Evolutionary conservation across 2,888 invertebrate species (phyloP), one percentile per base, ranked within the genome.

Genomic region (Palloptera scutellata): DNA sequence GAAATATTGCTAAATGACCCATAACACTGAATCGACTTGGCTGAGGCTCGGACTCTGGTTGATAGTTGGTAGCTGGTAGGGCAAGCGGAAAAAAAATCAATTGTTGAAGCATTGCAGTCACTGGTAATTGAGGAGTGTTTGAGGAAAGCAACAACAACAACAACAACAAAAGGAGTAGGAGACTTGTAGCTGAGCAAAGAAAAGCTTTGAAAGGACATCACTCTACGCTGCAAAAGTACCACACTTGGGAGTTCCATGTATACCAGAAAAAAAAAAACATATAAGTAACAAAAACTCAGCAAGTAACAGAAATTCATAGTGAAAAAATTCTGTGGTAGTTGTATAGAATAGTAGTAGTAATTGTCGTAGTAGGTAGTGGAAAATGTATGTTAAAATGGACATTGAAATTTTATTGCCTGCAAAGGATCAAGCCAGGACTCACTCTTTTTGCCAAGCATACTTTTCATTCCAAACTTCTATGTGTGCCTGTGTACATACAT

Each of bases 1-100:
- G 68, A 70, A 68, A 73, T 74, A 75, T 75, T 74, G 74, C 74
- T 72, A 74, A 75, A 75, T 75, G 75, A 75, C 74, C 75, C 75
- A 70, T 71, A 75, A 73, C 72, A 73, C 71, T 61, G 54, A 66
- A 30, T 59, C 51, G 59, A 65, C 65, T 48, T n/a, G 59, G 59
- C 43, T 13, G 20, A 19, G 65, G 42, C 41, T 53, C 15, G 54
- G 30, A 61, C 62, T 58, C 30, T 30, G 30, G 30, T 30, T 30
- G 30, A 30, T 30, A 30, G 30, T 30, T 30, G 30, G 30, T 30
- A 30, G 30, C 6, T 30, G 30, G 45, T 30, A 55, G 17, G 20
- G 64, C 20, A 65, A 61, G n/a, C n/a, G n/a, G n/a, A n/a, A 55
- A 60, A 68, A 53, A 68, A 68, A 68, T 68, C 68, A 68, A 68